Conservation (phyloP, 2,113 vertebrate genomes). For the Pedionomus torquatus region DNA sequence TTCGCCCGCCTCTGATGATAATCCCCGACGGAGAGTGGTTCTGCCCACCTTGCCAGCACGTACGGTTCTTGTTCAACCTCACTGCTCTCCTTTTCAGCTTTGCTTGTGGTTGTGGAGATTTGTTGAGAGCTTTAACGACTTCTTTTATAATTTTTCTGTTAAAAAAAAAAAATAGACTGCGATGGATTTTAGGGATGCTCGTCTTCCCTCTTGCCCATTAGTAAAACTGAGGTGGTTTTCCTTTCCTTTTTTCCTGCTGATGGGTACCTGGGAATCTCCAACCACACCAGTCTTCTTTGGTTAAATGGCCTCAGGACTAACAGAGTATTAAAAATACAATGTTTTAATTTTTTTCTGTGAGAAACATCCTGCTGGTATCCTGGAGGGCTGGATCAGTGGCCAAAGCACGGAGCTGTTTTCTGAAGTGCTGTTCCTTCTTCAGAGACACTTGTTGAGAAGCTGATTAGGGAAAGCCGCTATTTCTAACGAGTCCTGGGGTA, state of each 20-base stretch:
- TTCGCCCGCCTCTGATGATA: slow-evolving; percentile 94
- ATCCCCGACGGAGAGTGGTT: slow-evolving; percentile 99
- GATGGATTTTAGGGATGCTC: background rate
- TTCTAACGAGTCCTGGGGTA: background rate
- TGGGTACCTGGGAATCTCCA: background rate
- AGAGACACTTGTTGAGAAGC: background rate
- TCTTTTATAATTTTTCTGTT: background rate
- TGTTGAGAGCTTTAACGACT: background rate
- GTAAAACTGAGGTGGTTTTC: background rate
- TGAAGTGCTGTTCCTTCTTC: background rate
- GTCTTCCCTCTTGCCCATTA: background rate
- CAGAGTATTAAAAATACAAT: background rate
- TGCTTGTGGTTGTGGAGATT: background rate
- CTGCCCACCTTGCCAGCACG: slow-evolving; percentile 97
- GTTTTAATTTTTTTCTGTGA: background rate
- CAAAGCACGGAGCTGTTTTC: background rate
- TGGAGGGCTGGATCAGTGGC: background rate
- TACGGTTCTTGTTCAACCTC: slow-evolving; percentile 42
- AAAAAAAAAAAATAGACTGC: background rate
- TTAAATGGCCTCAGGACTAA: background rate
- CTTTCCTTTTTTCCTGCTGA: background rate
- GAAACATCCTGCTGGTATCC: background rate
- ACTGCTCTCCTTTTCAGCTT: background rate
- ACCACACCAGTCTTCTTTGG: background rate
- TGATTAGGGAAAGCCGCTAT: background rate